A percentile compares a stretch with the other conserved stretches of the same genome.
These are phyloP conservation scores for Uloborus diversus DNA, from an alignment of 1,140 invertebrate species.

Conservation along the genomic window DNA sequence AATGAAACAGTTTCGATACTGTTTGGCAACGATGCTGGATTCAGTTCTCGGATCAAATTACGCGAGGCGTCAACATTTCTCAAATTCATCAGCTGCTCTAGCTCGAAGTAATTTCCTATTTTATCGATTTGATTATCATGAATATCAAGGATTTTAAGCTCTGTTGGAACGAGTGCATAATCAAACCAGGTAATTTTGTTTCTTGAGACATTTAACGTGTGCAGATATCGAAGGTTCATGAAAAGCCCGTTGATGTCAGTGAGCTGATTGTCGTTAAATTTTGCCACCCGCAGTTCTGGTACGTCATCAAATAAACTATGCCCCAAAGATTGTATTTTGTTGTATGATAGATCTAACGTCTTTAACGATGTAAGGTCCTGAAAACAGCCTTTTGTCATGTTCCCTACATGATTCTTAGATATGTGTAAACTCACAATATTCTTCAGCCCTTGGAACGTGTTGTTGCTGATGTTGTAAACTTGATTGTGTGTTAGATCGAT, in stretches of 20 bases:
- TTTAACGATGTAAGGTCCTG: slow-evolving; percentile 84
- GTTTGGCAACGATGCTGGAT: slow-evolving; percentile 76
- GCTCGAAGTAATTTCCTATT: slow-evolving; percentile 82
- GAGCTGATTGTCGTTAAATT: slow-evolving; percentile 85
- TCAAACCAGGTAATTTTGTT: slow-evolving; percentile 91
- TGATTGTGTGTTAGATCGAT: slow-evolving; percentile 88
- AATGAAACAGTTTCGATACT: slow-evolving; percentile 80
- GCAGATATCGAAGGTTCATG: slow-evolving; percentile 79
- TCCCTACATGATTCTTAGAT: slow-evolving; percentile 79
- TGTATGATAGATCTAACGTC: slow-evolving; percentile 87
- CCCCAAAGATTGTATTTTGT: slow-evolving; percentile 85
- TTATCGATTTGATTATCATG: slow-evolving; percentile 87
- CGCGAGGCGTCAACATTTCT: slow-evolving; percentile 77
- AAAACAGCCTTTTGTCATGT: slow-evolving; percentile 76
- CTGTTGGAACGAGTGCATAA: slow-evolving; percentile 82
- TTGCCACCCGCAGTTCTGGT: slow-evolving; percentile 81
- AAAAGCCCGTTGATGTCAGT: slow-evolving; percentile 86
- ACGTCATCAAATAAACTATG: slow-evolving; percentile 82
- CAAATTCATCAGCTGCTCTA: slow-evolving; percentile 73
- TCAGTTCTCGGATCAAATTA: slow-evolving; percentile 80
- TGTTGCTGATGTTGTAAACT: slow-evolving; percentile 68
- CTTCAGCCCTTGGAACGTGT: slow-evolving; percentile 68
- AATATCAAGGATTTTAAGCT: slow-evolving; percentile 87
- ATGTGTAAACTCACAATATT: slow-evolving; percentile 84
- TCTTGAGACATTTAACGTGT: slow-evolving; percentile 91